phyloP scores from a whole-genome alignment of 2,888 invertebrate genomes.

The Drosophila neonasuta region DNA sequence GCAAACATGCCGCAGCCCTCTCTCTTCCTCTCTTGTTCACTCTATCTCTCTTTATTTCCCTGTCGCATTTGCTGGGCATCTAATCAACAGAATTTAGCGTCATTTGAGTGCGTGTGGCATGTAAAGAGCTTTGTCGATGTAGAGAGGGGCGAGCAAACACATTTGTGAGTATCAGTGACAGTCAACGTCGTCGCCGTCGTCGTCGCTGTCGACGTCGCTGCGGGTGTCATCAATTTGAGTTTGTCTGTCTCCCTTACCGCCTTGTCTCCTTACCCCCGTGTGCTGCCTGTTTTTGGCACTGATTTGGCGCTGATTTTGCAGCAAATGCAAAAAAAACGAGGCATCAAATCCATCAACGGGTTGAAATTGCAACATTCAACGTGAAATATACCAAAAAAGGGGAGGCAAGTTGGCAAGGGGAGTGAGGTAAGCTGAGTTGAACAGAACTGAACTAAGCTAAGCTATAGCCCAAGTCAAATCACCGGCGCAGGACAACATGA shows the following conservation, averaged over 20 bases:
- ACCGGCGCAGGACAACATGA: slow-evolving; percentile 64
- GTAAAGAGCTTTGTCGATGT: slow-evolving; percentile 28
- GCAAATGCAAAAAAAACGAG: slow-evolving; percentile 32
- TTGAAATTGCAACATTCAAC: slow-evolving; percentile 76
- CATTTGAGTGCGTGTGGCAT: slow-evolving; percentile 69
- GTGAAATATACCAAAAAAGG: slow-evolving; percentile 25
- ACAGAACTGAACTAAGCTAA: slow-evolving; percentile 2
- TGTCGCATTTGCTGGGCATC: slow-evolving; percentile 58
- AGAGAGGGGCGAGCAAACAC: slow-evolving; percentile 13
- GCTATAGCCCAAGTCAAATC: slow-evolving; percentile 44
- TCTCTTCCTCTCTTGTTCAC: background rate
- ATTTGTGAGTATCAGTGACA: slow-evolving; percentile 73
- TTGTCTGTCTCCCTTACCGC: slow-evolving; percentile 35
- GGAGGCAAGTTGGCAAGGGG: background rate
- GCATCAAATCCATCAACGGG: slow-evolving; percentile 77
- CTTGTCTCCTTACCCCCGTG: background rate
- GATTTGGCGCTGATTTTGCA: slow-evolving; percentile 73
- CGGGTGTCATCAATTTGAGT: slow-evolving; percentile 77
- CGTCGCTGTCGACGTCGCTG: slow-evolving; percentile 51
- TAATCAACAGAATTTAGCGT: slow-evolving; percentile 76
- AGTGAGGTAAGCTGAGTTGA: background rate
- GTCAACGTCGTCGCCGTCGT: slow-evolving; percentile 20
- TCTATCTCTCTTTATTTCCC: background rate
- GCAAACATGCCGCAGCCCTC: slow-evolving; percentile 32
- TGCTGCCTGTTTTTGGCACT: slow-evolving; percentile 55